Evolutionary conservation across 2,113 vertebrate species (phyloP), one percentile per base, ranked within the genome.

Genomic region (Tupaia tana): DNA sequence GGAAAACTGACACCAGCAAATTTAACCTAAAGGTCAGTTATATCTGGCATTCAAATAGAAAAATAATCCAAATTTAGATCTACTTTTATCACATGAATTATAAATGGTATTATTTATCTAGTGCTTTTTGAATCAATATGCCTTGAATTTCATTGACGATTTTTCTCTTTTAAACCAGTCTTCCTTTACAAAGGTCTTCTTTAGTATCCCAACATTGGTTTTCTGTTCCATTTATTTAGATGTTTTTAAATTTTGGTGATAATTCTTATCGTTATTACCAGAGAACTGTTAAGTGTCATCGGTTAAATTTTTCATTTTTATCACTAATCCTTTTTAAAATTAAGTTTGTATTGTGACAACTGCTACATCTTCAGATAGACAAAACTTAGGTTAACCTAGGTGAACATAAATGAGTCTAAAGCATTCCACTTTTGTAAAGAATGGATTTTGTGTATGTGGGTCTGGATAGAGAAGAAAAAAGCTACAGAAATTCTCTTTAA

Each of bases 11-110:
- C 90, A 92, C 70, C 67, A 97, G 93, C 82, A 96, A 97, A 95
- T 98, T 97, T 98, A 93, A 95, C 98, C 84, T 97, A 96, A 98
- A 98, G 95, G 73, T 98, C 97, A 97, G 63, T 86, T 95, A 88
- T 82, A 95, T 90, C 34, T 94, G 75, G 86, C n/a, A 93, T 74
- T 93, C 96, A 97, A 97, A 90, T 71, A 93, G 95, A 89, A 98
- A 98, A 98, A 43, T 86, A 97, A 80, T 89, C 56, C 70, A 93
- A 86, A 95, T 93, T 93, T 97, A 96, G 91, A 66, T 66, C 24
- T 86, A 66, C 27, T 63, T 67, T 95, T 77, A 5, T 96, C 54
- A 97, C 58, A 95, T 97, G 79, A 96, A 96, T 96, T 97, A 97
- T 96, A 94, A 98, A 98, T 97, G 56, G 0, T 83, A 82, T 94